phyloP scores from a whole-genome alignment of 2,888 invertebrate genomes.

The Phortica magna region DNA sequence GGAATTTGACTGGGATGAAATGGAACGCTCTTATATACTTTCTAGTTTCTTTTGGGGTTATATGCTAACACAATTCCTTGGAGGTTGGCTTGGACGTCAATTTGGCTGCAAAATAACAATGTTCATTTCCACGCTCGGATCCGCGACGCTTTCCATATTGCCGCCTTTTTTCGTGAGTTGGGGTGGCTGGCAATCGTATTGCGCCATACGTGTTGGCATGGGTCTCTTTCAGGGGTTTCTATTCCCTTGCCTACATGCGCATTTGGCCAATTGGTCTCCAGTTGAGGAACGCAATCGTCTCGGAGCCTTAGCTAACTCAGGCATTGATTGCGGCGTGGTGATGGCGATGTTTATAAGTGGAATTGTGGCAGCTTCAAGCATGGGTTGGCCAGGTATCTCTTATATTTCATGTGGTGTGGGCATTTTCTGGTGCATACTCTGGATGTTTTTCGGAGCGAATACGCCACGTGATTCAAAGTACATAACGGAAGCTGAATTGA shows the following conservation, averaged over 20 bases:
- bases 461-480: slow-evolving; percentile 80
- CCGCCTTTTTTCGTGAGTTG: slow-evolving; percentile 84
- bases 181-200: slow-evolving; percentile 82
- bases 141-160: slow-evolving; percentile 82
- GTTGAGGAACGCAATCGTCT: slow-evolving; percentile 81
- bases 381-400: slow-evolving; percentile 85
- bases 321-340: slow-evolving; percentile 84
- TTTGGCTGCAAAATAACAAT: slow-evolving; percentile 84
- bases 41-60: slow-evolving; percentile 91
- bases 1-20: slow-evolving; percentile 79
- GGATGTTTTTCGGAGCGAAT: slow-evolving; percentile 81
- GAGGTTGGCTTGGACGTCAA: slow-evolving; percentile 84
- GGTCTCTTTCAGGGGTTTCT: slow-evolving; percentile 84
- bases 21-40: slow-evolving; percentile 81
- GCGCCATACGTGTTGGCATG: slow-evolving; percentile 81
- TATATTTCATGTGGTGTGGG: slow-evolving; percentile 81
- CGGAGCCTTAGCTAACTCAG: slow-evolving; percentile 81
- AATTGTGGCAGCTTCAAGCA: slow-evolving; percentile 80
- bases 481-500: slow-evolving; percentile 80
- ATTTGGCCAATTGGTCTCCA: slow-evolving; percentile 85
- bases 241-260: slow-evolving; percentile 83
- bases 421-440: slow-evolving; percentile 80
- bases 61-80: slow-evolving; percentile 82
- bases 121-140: slow-evolving; percentile 81
- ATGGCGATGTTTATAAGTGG: slow-evolving; percentile 83